Conservation (phyloP, 2,797 vertebrate genomes). For the Poecilia wingei region DNA sequence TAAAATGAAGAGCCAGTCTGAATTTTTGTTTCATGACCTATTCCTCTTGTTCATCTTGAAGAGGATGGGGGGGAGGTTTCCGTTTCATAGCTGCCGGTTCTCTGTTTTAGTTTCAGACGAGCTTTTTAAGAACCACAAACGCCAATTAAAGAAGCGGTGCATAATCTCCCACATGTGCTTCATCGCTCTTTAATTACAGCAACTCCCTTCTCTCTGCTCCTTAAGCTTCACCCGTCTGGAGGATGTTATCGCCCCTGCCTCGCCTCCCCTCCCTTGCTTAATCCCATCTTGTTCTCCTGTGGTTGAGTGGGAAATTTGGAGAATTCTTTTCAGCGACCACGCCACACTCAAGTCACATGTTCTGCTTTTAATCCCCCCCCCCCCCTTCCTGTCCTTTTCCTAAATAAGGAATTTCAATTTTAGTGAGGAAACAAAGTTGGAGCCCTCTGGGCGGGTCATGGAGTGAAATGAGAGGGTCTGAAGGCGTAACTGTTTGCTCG, state of each 20-base stretch:
- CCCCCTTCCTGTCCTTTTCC: conserved; percentile 64
- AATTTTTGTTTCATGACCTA: conserved; percentile 12
- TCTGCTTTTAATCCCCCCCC: conserved; percentile 47
- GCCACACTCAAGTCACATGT: conserved; percentile 70
- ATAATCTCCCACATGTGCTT: conserved; percentile 34
- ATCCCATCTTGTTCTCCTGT: conserved; percentile 50
- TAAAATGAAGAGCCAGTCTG: not conserved
- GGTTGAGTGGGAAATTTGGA: conserved; percentile 71
- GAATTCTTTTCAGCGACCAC: conserved; percentile 77
- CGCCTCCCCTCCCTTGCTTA: conserved; percentile 22
- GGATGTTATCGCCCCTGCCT: conserved; percentile 46
- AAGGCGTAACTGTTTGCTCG: conserved; percentile 49
- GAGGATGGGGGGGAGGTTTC: not conserved
- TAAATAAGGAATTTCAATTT: conserved; percentile 78
- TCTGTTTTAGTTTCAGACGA: conserved; percentile 44
- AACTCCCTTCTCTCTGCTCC: conserved; percentile 36
- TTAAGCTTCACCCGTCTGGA: conserved; percentile 34
- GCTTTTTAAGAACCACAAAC: conserved; percentile 37
- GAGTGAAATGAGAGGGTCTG: conserved; percentile 66
- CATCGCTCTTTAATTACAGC: conserved; percentile 46
- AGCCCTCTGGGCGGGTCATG: conserved; percentile 50
- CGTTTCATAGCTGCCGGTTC: conserved; percentile 48
- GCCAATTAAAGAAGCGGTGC: conserved; percentile 22
- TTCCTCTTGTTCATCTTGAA: conserved; percentile 9
- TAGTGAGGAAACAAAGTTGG: conserved; percentile 49